These are phyloP conservation scores for Pteronura brasiliensis DNA, from an alignment of 2,113 vertebrate genomes.

Conservation along the genomic window DNA sequence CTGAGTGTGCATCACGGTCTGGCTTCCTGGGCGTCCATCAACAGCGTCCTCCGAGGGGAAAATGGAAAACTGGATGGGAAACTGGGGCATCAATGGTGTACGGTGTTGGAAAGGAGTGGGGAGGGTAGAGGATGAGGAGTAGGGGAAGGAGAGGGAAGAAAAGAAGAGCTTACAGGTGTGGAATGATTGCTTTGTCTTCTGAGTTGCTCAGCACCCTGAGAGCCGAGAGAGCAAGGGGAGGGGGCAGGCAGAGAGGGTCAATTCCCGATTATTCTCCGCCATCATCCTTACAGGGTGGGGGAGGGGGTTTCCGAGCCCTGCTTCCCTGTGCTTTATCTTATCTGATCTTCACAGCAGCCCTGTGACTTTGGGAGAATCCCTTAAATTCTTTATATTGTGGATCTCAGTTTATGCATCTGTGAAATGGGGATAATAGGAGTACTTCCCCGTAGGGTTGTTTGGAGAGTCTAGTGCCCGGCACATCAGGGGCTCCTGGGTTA, in stretches of 20 bases:
- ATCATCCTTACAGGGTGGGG: background rate
- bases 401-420: background rate
- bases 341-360: background rate
- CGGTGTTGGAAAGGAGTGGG: background rate
- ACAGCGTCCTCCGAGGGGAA: background rate
- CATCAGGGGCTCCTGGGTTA: background rate
- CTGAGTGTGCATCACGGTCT: background rate
- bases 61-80: background rate
- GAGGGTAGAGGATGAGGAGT: background rate
- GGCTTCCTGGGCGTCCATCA: background rate
- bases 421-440: background rate
- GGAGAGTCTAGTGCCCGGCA: background rate
- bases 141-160: background rate
- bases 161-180: too few relatives aligned
- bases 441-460: background rate
- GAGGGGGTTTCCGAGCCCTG: background rate
- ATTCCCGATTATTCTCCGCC: accelerated
- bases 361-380: background rate
- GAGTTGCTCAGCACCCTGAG: background rate
- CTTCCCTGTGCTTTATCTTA: background rate
- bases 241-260: accelerated
- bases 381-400: background rate
- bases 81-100: too few relatives aligned
- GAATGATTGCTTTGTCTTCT: background rate
- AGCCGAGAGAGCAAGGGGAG: accelerated